A percentile compares a stretch with the other conserved stretches of the same genome.
These are phyloP conservation scores for Tortricodes alternella DNA, from an alignment of 2,888 invertebrate species.

Conservation along the genomic window DNA sequence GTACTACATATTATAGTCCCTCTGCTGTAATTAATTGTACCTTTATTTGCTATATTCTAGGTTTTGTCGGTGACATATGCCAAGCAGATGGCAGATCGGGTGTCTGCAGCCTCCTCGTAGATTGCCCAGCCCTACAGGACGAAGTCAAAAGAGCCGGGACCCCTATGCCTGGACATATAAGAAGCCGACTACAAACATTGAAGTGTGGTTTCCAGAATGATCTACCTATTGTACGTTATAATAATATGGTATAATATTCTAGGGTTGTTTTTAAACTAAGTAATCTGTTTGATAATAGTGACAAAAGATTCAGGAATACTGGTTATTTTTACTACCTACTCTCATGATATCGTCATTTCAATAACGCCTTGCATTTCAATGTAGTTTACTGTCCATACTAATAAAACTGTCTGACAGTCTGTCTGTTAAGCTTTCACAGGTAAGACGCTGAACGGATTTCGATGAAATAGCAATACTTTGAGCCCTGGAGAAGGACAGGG, in stretches of 20 bases:
- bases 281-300: too few species aligned
- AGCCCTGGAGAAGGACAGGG: too few species aligned
- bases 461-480: too few species aligned
- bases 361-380: too few species aligned
- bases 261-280: background rate
- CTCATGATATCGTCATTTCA: too few species aligned
- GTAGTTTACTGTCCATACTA: too few species aligned
- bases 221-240: constrained; percentile 33
- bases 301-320: too few species aligned
- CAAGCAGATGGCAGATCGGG: constrained; percentile 24
- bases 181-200: constrained; percentile 24
- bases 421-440: too few species aligned
- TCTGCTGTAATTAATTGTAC: background rate
- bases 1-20: background rate
- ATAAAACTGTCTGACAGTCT: too few species aligned
- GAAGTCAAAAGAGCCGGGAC: constrained; percentile 27
- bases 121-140: constrained; percentile 26
- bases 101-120: constrained; percentile 25
- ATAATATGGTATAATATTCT: too few species aligned
- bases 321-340: too few species aligned
- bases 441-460: too few species aligned
- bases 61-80: constrained; percentile 41
- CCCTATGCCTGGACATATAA: constrained; percentile 27
- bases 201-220: constrained; percentile 34
- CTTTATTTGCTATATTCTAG: constrained; percentile 32